Base-by-base conservation (phyloP, 2,797 vertebrate genomes). In the Pseudochaenichthys georgianus region DNA sequence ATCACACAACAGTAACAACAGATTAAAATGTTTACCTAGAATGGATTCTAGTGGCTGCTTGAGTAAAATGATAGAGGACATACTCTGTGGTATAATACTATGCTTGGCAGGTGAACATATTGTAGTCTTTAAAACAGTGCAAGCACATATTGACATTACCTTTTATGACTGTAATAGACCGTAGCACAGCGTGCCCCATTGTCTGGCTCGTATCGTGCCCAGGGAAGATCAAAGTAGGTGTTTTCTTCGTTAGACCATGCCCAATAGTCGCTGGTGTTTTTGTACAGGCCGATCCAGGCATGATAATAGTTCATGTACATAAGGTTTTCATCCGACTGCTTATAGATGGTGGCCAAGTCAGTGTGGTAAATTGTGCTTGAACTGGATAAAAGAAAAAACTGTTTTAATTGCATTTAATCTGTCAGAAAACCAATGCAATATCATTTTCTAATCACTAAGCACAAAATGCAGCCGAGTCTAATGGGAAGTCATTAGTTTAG, bases 221-320 rank as follows among this genome's bases (percentile, higher is more conserved):
- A 55, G 28, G 12, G 34, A 38, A 9, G 0, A 5, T 4, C 4
- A 11, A 3, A 1, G 5, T 23, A 2, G 12, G 11, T 5, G 48
- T 16, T 16, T 10, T 13, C 0, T 53, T 19, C 28, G 9, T 34
- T 10, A 10, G 9, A 5, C 53, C 53, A 55, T 3, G 4, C 4
- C 53, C 53, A 54, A 13, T 38, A 9, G 8, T 9, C 34, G 7
- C 34, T 3, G 1, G 23, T 2, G 3, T 9, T 2, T 41, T 0
- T 34, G 9, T 16, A 0, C 42, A 77, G 51, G 48, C 75, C 55
- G 9, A 68, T 15, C 86, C 86, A 89, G 0, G 68, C 63, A 0
- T 0, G 0, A 21, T 75, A 68, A 4, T 1, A 5, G 0, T 0
- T 0, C 1, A 78, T 0, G 15, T 0, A 0, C 1, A 67, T 0